Evolutionary conservation across 2,888 invertebrate genomes (phyloP).

Genomic region (Desoria tigrina): DNA sequence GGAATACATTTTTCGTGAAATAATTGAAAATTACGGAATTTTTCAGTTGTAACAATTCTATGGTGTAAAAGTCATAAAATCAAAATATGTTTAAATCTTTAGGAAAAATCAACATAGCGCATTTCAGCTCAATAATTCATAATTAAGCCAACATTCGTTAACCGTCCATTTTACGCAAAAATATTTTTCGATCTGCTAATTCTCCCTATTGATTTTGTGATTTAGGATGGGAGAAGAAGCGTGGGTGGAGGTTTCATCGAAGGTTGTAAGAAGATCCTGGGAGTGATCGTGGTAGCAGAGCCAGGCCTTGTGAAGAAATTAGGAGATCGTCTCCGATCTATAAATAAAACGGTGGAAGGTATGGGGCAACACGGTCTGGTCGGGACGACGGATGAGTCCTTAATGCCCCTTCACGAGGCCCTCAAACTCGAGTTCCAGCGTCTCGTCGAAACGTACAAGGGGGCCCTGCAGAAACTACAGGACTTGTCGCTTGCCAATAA

Average conservation of each 20-base stretch:
- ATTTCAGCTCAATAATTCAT: too few species aligned
- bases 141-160: too few species aligned
- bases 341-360: constrained; percentile 85
- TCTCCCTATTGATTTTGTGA: too few species aligned
- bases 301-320: constrained; percentile 66
- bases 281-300: constrained; percentile 61
- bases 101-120: too few species aligned
- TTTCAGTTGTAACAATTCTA: too few species aligned
- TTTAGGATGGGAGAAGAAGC: too few species aligned
- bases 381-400: constrained; percentile 62
- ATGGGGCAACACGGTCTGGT: constrained; percentile 83
- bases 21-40: too few species aligned
- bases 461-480: constrained; percentile 81
- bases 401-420: constrained; percentile 58
- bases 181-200: too few species aligned
- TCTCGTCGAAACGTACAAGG: constrained; percentile 82
- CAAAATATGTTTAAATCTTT: too few species aligned
- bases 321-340: constrained; percentile 68
- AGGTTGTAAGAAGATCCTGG: constrained; percentile 59
- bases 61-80: too few species aligned
- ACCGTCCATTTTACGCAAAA: too few species aligned
- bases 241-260: constrained; percentile 53
- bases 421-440: constrained; percentile 70
- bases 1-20: too few species aligned
- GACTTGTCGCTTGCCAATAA: constrained; percentile 56